Evolutionary conservation across 1,140 invertebrate genomes (phyloP).

Genomic region (Drosophila subpulchrella): DNA sequence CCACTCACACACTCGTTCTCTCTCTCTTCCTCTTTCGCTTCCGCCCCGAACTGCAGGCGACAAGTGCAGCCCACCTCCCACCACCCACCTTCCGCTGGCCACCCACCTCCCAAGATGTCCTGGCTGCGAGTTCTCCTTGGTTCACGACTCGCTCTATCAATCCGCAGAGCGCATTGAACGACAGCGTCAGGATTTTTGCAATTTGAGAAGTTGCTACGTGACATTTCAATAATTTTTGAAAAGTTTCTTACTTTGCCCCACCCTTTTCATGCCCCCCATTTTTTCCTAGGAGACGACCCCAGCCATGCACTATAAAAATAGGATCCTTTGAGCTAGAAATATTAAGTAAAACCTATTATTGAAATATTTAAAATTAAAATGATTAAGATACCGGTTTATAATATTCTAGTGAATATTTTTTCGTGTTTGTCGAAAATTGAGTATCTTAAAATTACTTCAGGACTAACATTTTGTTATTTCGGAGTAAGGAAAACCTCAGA

Average conservation of each 20-base stretch:
- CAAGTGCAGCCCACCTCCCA: constrained; percentile 59
- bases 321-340: neutral
- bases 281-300: constrained; percentile 19
- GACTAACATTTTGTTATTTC: no score
- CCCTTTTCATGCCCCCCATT: neutral
- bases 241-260: constrained; percentile 70
- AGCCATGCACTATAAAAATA: constrained; percentile 12
- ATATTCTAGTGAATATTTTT: neutral
- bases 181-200: constrained; percentile 84
- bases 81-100: neutral
- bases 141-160: constrained; percentile 76
- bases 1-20: constrained; percentile 10
- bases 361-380: no score
- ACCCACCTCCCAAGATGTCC: constrained; percentile 30
- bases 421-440: no score
- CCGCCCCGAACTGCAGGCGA: constrained; percentile 58
- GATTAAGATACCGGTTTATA: neutral
- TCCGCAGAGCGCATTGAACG: constrained; percentile 84
- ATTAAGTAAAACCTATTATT: no score
- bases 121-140: constrained; percentile 30
- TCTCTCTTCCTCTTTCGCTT: constrained; percentile 12
- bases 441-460: no score
- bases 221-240: constrained; percentile 85
- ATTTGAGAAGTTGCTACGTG: constrained; percentile 85
- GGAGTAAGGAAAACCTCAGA: no score